A percentile compares a stretch with the other conserved stretches of the same genome.
Evolutionary conservation across 1,140 invertebrate species (phyloP).

Genomic region (Mercenaria mercenaria): DNA sequence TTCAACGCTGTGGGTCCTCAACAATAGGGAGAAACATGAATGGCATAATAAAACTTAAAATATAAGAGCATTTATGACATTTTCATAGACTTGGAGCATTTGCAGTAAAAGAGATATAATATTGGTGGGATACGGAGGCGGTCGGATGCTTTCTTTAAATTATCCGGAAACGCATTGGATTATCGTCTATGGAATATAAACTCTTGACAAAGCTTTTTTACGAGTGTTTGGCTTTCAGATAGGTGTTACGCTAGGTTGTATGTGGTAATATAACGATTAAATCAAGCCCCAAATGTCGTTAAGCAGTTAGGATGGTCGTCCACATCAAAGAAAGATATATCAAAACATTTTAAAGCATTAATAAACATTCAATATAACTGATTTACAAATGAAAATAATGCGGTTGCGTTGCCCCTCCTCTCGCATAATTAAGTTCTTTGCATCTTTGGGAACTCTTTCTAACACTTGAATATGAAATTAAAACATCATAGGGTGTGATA

Average conservation of each 20-base stretch:
- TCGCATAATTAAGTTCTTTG: background rate
- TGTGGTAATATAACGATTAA: background rate
- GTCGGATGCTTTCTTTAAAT: background rate
- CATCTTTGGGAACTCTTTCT: background rate
- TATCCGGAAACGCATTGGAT: background rate
- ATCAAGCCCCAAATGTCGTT: background rate
- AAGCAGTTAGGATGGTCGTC: background rate
- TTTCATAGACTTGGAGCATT: background rate
- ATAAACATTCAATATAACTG: background rate
- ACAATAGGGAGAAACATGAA: background rate
- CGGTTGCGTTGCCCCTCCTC: background rate
- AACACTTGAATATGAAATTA: background rate
- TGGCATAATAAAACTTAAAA: background rate
- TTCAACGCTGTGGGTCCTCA: background rate
- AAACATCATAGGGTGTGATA: background rate
- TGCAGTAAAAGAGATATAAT: background rate
- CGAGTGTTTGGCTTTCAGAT: background rate
- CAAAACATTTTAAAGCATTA: slow-evolving; percentile 11
- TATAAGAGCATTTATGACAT: background rate
- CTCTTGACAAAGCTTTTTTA: background rate
- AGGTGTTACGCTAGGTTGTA: background rate
- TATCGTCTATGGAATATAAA: background rate
- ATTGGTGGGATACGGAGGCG: background rate
- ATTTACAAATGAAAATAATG: background rate
- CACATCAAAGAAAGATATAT: slow-evolving; percentile 5